These are phyloP conservation scores for Torymus aiolomorphi DNA, from an alignment of 2,888 invertebrate genomes.

Conservation along the genomic window DNA sequence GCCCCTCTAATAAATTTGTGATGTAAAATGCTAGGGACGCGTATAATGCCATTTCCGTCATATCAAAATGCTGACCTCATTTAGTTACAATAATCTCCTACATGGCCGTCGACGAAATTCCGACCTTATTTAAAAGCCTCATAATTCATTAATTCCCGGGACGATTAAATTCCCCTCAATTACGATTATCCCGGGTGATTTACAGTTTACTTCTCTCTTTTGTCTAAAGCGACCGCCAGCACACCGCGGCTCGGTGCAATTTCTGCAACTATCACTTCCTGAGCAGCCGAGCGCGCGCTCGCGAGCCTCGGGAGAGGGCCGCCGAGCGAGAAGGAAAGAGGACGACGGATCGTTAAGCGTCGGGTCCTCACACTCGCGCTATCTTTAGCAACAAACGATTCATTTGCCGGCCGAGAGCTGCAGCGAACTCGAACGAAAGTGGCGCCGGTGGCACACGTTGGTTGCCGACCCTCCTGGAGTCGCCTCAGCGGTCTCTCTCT, in stretches of 20 bases:
- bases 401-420: constrained; percentile 42
- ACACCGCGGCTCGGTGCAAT: neutral
- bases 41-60: no score
- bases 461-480: no score
- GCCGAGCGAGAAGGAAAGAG: neutral
- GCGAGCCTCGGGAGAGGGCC: no score
- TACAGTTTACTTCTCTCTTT: neutral
- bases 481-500: no score
- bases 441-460: neutral
- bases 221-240: no score
- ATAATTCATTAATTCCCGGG: neutral
- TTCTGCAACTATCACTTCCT: constrained; percentile 15
- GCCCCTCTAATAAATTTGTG: no score
- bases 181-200: constrained; percentile 23
- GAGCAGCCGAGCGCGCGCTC: neutral
- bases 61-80: no score
- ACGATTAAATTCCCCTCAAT: constrained; percentile 7
- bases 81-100: no score
- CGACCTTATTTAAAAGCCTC: neutral
- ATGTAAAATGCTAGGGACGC: no score
- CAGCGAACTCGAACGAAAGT: constrained; percentile 17
- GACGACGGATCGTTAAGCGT: constrained; percentile 46
- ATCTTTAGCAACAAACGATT: constrained; percentile 50
- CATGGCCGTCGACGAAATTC: neutral
- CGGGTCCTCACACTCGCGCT: constrained; percentile 17